These are phyloP conservation scores for Gambelia wislizenii DNA, from an alignment of 2,797 vertebrate genomes.

Conservation along the genomic window DNA sequence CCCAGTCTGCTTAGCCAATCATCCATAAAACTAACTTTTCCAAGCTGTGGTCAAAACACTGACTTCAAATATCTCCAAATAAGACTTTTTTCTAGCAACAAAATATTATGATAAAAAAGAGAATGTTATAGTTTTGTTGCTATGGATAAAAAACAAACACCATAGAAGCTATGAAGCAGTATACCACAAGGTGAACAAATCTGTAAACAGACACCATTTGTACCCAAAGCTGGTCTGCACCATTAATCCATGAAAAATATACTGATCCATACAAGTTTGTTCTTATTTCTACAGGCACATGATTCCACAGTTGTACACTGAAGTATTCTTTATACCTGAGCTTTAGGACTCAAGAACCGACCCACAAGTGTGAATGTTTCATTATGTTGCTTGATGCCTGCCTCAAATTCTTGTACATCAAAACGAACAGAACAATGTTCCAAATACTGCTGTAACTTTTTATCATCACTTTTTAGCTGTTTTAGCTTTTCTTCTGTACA, in stretches of 20 bases:
- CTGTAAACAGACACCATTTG: background rate
- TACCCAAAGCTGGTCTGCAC: background rate
- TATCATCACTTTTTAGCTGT: slow-evolving; percentile 67
- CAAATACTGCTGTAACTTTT: slow-evolving; percentile 68
- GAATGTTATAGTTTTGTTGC: background rate
- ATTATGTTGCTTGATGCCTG: slow-evolving; percentile 71
- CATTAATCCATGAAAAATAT: background rate
- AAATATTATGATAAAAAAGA: background rate
- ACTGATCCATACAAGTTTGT: background rate
- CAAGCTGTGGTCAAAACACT: background rate
- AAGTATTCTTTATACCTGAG: slow-evolving; percentile 63
- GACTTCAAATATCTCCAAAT: background rate
- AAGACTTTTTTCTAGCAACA: background rate
- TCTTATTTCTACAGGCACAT: background rate
- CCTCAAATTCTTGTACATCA: slow-evolving; percentile 69
- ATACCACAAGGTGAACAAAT: background rate
- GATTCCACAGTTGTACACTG: background rate
- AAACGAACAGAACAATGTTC: slow-evolving; percentile 62
- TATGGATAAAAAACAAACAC: background rate
- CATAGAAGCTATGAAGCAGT: background rate
- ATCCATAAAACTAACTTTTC: too few relatives aligned
- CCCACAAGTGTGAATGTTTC: slow-evolving; percentile 67
- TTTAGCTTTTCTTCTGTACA: slow-evolving; percentile 71
- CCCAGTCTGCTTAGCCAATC: too few relatives aligned
- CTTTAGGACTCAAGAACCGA: slow-evolving; percentile 73